Evolutionary conservation across 2,888 invertebrate genomes (phyloP).

Genomic region (Drosophila borealis): DNA sequence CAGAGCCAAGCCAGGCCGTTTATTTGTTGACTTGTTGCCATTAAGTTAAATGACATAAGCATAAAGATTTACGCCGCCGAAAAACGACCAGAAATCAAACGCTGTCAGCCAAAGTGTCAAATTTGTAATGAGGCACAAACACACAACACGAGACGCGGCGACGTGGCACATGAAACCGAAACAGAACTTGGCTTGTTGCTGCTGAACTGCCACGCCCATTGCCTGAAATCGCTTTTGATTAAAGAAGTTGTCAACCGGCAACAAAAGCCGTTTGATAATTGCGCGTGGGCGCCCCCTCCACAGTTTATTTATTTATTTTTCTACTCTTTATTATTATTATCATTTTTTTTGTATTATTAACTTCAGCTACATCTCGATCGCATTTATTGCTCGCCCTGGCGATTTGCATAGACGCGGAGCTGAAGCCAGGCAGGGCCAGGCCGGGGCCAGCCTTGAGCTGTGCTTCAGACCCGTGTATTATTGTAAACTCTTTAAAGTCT

Average conservation of each 20-base stretch:
- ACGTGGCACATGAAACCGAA: slow-evolving; percentile 29
- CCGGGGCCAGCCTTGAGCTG: slow-evolving; percentile 46
- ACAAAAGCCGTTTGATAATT: slow-evolving; percentile 66
- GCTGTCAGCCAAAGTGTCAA: slow-evolving; percentile 80
- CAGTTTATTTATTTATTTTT: slow-evolving; percentile 19
- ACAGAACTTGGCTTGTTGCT: slow-evolving; percentile 12
- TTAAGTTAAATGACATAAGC: slow-evolving; percentile 83
- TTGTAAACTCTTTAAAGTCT: slow-evolving; percentile 56
- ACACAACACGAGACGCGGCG: slow-evolving; percentile 8
- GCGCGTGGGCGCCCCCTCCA: slow-evolving; percentile 65
- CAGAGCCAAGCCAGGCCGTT: slow-evolving; percentile 9
- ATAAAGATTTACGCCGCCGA: slow-evolving; percentile 67
- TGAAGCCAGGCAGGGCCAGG: slow-evolving; percentile 4
- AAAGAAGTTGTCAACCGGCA: slow-evolving; percentile 76
- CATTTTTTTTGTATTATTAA: slow-evolving; percentile 18
- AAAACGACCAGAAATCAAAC: slow-evolving; percentile 62
- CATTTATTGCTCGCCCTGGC: slow-evolving; percentile 39
- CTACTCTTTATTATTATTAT: not conserved
- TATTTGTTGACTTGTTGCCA: slow-evolving; percentile 58
- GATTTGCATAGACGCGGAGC: slow-evolving; percentile 50
- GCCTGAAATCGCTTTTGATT: slow-evolving; percentile 65
- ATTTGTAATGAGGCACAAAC: slow-evolving; percentile 72
- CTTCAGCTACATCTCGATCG: slow-evolving; percentile 47
- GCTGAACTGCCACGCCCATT: slow-evolving; percentile 62
- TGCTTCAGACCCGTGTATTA: slow-evolving; percentile 38